Percentiles rank a stretch among this genome's conserved stretches.
Conservation (phyloP, 2,888 invertebrate genomes). For the Caenorhabditis uteleia region DNA sequence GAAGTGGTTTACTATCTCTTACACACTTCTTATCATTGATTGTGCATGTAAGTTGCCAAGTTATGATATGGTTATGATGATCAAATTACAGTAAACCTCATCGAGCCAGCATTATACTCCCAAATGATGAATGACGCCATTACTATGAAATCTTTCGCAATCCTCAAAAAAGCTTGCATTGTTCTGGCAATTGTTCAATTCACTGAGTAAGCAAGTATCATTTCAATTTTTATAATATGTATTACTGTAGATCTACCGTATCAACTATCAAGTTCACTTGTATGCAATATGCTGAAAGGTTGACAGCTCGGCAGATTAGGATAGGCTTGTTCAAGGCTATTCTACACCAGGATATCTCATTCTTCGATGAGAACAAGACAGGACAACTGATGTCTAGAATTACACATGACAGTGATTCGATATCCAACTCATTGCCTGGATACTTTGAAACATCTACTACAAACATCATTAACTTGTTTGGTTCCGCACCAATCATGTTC, state of each 20-base stretch:
- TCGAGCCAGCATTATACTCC: conserved; percentile 32
- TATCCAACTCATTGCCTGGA: conserved; percentile 29
- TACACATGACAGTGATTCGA: conserved; percentile 28
- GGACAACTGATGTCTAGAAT: conserved; percentile 35
- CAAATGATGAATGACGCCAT: conserved; percentile 26
- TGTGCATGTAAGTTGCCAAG: conserved; percentile 24
- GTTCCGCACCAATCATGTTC: conserved; percentile 32
- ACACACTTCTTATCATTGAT: conserved; percentile 13
- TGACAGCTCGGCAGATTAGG: conserved; percentile 60
- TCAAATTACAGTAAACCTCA: conserved; percentile 26
- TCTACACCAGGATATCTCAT: conserved; percentile 70
- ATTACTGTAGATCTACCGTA: conserved; percentile 6
- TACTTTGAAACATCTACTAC: conserved; percentile 30
- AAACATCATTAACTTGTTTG: conserved; percentile 22
- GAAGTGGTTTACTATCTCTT: conserved; percentile 29
- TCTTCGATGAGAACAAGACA: conserved; percentile 69
- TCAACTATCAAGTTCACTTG: conserved; percentile 17
- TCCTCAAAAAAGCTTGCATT: conserved; percentile 27
- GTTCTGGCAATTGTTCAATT: conserved; percentile 28
- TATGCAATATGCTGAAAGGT: conserved; percentile 23
- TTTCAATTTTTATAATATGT: neutral
- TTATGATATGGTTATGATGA: too few species aligned
- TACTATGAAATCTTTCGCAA: conserved; percentile 23
- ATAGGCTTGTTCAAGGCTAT: conserved; percentile 67
- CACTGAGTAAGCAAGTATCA: neutral